Conservation (phyloP, 2,797 vertebrate genomes). For the Pelochelys cantorii region DNA sequence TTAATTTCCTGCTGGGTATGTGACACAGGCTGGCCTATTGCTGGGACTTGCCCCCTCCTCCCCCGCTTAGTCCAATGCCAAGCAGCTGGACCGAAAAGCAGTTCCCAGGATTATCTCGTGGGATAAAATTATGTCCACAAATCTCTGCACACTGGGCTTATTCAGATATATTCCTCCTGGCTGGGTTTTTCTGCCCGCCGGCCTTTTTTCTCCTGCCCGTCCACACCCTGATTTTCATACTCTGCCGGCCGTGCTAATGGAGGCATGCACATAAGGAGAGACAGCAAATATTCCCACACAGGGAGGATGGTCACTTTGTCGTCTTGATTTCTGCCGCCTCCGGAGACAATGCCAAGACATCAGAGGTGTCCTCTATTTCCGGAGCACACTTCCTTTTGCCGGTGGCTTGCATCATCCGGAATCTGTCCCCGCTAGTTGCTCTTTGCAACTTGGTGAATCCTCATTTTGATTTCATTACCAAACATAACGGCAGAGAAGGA, state of each 20-base stretch:
- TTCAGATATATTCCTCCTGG: neutral
- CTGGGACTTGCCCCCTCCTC: neutral
- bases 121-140: neutral
- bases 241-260: neutral
- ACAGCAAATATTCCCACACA: neutral
- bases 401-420: neutral
- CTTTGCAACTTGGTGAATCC: neutral
- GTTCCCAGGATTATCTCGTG: neutral
- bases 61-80: neutral
- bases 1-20: neutral
- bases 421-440: fast-evolving
- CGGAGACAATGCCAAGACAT: neutral
- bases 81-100: neutral
- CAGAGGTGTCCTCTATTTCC: no score
- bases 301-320: neutral
- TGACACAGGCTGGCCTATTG: neutral
- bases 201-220: neutral
- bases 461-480: fast-evolving
- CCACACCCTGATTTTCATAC: neutral
- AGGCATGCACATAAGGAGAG: neutral
- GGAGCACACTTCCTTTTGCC: neutral
- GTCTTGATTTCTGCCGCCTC: neutral
- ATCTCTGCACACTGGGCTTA: neutral
- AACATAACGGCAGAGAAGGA: neutral
- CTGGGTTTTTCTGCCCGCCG: neutral